These are phyloP conservation scores for Crotalus horridus DNA, from an alignment of 2,113 vertebrate genomes.

Conservation along the genomic window DNA sequence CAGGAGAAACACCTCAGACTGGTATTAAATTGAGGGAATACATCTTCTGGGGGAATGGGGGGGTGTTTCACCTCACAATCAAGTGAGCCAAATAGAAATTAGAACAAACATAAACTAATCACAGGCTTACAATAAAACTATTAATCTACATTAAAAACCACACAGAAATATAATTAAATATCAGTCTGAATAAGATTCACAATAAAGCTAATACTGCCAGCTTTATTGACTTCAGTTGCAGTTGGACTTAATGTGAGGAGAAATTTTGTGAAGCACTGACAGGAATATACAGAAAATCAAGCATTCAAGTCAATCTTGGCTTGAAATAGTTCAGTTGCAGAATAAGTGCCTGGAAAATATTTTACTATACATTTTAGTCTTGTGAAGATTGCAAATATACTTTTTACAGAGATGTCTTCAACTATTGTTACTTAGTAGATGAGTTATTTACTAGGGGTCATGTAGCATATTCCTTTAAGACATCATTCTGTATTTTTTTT, in stretches of 20 bases:
- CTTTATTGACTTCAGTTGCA: constrained; percentile 48
- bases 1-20: constrained; percentile 97
- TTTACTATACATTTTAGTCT: background rate
- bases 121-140: constrained; percentile 74
- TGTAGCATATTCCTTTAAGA: background rate
- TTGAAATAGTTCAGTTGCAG: background rate
- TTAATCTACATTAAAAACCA: constrained; percentile 82
- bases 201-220: constrained; percentile 55
- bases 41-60: constrained; percentile 69
- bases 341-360: background rate
- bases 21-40: constrained; percentile 98
- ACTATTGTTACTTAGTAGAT: background rate
- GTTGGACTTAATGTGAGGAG: constrained; percentile 30
- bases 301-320: background rate
- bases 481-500: background rate
- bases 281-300: constrained; percentile 38
- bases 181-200: constrained; percentile 59
- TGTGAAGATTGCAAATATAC: background rate
- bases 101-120: constrained; percentile 84
- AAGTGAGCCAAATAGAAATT: constrained; percentile 80
- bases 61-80: constrained; percentile 75
- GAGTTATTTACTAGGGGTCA: background rate
- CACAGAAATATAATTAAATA: constrained; percentile 70
- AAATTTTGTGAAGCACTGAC: constrained; percentile 22
- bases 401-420: constrained; percentile 13